Evolutionary conservation across 2,888 invertebrate genomes (phyloP).

Genomic region (Tinea semifulvella): DNA sequence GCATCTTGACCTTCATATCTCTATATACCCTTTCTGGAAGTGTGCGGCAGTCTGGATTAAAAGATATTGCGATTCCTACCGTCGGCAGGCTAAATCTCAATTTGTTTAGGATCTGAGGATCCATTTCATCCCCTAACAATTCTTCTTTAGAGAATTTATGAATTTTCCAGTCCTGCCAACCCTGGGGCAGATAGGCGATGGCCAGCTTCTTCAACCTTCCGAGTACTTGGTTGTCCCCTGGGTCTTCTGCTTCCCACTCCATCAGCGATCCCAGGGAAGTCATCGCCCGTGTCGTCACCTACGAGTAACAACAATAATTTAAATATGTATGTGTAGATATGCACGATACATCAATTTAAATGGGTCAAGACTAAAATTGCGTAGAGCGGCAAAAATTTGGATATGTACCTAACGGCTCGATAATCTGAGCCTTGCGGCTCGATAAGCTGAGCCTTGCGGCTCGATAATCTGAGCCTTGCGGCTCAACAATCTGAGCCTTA

Average conservation of each 20-base stretch:
- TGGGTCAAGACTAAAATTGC: not conserved
- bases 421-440: conserved; percentile 5
- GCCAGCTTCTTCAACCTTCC: conserved; percentile 1
- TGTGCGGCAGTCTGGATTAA: conserved; percentile 25
- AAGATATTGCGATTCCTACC: conserved; percentile 21
- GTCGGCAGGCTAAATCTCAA: conserved; percentile 24
- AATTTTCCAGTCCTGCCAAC: conserved; percentile 19
- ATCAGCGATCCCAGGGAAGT: not conserved
- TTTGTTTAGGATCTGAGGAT: conserved; percentile 22
- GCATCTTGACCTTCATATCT: conserved; percentile 22
- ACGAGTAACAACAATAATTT: conserved; percentile 1
- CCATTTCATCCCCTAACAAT: conserved; percentile 18
- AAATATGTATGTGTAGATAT: not conserved
- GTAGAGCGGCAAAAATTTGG: too few species aligned
- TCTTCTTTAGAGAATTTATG: conserved; percentile 17
- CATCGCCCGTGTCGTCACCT: not conserved
- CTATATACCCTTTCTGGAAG: conserved; percentile 23
- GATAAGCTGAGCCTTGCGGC: not conserved
- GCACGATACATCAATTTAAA: too few species aligned
- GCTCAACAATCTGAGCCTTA: not conserved
- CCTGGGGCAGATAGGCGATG: conserved; percentile 13
- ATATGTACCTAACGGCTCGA: conserved; percentile 1
- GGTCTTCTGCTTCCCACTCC: conserved; percentile 5
- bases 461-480: not conserved
- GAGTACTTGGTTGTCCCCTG: not conserved